A percentile compares a stretch with the other conserved stretches of the same genome.
These are phyloP conservation scores for Lysandra coridon DNA, from an alignment of 2,888 invertebrate genomes.

Conservation along the genomic window DNA sequence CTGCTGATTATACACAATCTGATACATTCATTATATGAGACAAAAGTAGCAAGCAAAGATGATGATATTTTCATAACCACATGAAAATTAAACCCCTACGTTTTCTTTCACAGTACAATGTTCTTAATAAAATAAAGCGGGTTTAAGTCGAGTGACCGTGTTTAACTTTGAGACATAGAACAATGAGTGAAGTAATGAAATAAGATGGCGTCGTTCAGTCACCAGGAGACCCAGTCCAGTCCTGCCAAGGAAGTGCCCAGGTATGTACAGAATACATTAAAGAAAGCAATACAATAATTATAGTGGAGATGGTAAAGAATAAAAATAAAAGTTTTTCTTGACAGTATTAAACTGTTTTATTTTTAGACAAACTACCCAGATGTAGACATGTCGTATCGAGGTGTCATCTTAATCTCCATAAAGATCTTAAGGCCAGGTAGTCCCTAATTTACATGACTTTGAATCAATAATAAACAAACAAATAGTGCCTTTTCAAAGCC, in stretches of 20 bases:
- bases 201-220: constrained; percentile 62
- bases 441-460: no score
- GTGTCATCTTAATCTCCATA: no score
- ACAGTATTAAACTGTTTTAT: no score
- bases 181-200: constrained; percentile 54
- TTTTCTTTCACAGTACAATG: constrained; percentile 37
- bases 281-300: not conserved
- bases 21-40: not conserved
- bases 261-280: constrained; percentile 48
- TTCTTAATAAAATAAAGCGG: constrained; percentile 37
- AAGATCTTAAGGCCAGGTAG: no score
- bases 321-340: not conserved
- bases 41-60: not conserved
- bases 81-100: not conserved
- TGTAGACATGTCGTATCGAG: no score
- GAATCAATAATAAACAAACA: no score
- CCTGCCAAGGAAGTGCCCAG: constrained; percentile 66
- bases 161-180: constrained; percentile 38
- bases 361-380: no score
- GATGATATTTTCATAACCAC: not conserved
- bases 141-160: not conserved
- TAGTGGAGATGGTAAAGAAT: not conserved
- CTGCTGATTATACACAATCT: constrained; percentile 22
- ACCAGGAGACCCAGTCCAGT: constrained; percentile 68
- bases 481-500: no score